Percentiles rank a stretch among this genome's conserved stretches.
Conservation (phyloP, 1,140 invertebrate species). For the Drosophila murphyi region DNA sequence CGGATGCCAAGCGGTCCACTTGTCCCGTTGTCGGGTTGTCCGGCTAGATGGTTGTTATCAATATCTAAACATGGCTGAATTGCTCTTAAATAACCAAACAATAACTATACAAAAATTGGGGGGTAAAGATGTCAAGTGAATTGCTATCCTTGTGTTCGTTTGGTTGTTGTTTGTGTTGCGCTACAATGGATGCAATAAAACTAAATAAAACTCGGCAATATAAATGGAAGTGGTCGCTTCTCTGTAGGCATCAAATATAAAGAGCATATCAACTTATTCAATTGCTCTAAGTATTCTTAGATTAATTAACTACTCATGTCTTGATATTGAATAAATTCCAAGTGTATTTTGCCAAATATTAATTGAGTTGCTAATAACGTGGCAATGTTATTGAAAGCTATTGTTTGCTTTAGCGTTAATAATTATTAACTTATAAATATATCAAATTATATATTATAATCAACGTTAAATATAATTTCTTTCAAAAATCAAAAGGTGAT, state of each 20-base stretch:
- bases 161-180: constrained; percentile 29
- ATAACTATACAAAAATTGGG: constrained; percentile 55
- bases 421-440: too few relatives aligned
- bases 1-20: constrained; percentile 40
- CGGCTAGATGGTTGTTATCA: constrained; percentile 56
- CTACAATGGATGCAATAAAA: constrained; percentile 36
- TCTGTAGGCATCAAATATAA: constrained; percentile 18
- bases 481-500: too few relatives aligned
- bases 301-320: background rate
- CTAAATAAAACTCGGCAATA: constrained; percentile 22
- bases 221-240: constrained; percentile 33
- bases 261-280: constrained; percentile 25
- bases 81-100: constrained; percentile 82
- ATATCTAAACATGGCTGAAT: constrained; percentile 80
- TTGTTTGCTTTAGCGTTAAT: too few relatives aligned
- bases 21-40: constrained; percentile 7
- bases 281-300: constrained; percentile 15
- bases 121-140: constrained; percentile 26
- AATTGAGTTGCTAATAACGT: background rate
- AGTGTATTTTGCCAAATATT: background rate
- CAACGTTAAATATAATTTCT: too few relatives aligned
- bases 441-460: too few relatives aligned
- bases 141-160: constrained; percentile 31
- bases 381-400: too few relatives aligned
- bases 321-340: background rate